phyloP scores from a whole-genome alignment of 2,888 invertebrate genomes.

The Globia sparganii region DNA sequence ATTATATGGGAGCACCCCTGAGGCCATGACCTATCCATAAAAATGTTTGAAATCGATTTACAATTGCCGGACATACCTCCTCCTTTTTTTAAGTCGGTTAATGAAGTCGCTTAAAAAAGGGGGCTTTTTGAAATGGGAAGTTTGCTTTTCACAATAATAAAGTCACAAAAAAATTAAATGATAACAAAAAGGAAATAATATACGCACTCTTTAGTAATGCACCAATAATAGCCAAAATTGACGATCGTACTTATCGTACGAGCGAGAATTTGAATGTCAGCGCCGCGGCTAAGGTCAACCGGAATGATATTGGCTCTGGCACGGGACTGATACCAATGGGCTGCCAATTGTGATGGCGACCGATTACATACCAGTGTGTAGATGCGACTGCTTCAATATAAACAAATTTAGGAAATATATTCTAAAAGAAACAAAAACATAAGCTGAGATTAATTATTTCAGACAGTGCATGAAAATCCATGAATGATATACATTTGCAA shows the following conservation, averaged over 20 bases:
- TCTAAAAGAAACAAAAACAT: too few relatives aligned
- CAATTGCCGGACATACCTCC: too few relatives aligned
- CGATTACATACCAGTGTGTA: constrained; percentile 19
- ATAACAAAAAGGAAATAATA: neutral
- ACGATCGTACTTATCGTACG: constrained; percentile 30
- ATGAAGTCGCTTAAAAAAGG: too few relatives aligned
- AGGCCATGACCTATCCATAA: too few relatives aligned
- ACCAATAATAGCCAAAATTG: constrained; percentile 44
- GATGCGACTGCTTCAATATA: neutral
- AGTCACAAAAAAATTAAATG: neutral
- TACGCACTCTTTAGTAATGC: neutral
- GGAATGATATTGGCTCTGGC: constrained; percentile 50
- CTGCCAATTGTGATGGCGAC: constrained; percentile 58
- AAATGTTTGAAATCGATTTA: too few relatives aligned
- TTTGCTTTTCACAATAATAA: neutral
- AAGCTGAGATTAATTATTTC: too few relatives aligned
- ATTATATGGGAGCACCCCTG: too few relatives aligned
- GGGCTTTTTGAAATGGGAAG: neutral
- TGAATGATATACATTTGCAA: too few relatives aligned
- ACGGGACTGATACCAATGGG: constrained; percentile 16
- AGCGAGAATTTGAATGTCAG: constrained; percentile 57
- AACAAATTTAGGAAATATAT: constrained; percentile 12
- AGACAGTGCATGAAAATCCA: too few relatives aligned
- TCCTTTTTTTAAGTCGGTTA: too few relatives aligned
- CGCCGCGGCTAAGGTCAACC: constrained; percentile 55